Evolutionary conservation across 2,797 vertebrate species (phyloP).

Genomic region (Trichosurus vulpecula): DNA sequence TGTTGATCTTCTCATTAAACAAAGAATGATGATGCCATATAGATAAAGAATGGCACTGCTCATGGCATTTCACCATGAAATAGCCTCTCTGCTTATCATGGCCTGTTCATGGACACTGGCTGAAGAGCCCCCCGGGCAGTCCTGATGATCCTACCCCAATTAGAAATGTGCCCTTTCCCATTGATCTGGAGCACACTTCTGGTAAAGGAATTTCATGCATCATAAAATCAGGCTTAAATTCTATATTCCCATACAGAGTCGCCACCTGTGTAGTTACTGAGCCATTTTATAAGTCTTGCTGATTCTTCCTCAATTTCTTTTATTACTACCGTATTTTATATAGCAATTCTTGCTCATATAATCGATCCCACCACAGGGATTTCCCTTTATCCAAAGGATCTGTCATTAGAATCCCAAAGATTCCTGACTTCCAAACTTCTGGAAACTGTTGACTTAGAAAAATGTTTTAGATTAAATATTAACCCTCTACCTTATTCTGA

Average conservation of each 20-base stretch:
- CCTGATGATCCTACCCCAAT: not conserved
- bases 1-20: constrained; percentile 19
- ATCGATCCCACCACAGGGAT: constrained; percentile 26
- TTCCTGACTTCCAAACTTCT: constrained; percentile 19
- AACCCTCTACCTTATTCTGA: not conserved
- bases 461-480: constrained; percentile 12
- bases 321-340: constrained; percentile 53
- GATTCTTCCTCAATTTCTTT: constrained; percentile 51
- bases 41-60: constrained; percentile 1
- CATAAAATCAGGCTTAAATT: constrained; percentile 70
- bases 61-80: constrained; percentile 31
- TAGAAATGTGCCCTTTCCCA: constrained; percentile 39
- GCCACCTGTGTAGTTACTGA: constrained; percentile 62
- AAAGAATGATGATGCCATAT: constrained; percentile 28
- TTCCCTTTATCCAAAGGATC: constrained; percentile 41
- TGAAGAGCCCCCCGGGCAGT: not conserved
- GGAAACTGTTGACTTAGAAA: not conserved
- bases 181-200: constrained; percentile 49
- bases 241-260: constrained; percentile 58
- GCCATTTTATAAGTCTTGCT: constrained; percentile 61
- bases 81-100: constrained; percentile 6
- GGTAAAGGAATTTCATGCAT: constrained; percentile 62
- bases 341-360: constrained; percentile 25
- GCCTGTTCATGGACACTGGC: not conserved
- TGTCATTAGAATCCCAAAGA: constrained; percentile 12